Conservation (phyloP, 2,888 invertebrate genomes). For the Ashinkailepas kermadecensis region DNA sequence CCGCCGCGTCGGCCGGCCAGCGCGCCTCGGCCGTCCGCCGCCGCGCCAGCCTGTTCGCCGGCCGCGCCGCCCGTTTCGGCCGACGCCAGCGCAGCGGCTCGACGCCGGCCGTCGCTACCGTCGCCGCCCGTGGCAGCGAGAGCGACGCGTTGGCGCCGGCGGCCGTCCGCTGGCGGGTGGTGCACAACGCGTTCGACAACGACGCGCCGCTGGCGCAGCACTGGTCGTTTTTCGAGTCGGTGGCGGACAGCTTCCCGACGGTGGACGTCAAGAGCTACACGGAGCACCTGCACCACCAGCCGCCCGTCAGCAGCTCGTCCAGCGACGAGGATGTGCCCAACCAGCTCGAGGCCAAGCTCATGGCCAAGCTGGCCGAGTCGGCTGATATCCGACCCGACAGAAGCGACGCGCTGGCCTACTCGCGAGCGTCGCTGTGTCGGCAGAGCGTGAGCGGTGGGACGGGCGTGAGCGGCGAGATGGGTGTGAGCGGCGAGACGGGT, state of each 20-base stretch:
- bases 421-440: neutral
- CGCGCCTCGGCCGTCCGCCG: neutral
- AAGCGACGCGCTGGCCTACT: neutral
- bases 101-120: neutral
- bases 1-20: no score
- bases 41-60: neutral
- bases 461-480: no score
- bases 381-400: neutral
- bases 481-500: no score
- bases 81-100: neutral
- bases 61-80: neutral
- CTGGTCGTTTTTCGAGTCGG: neutral
- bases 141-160: neutral
- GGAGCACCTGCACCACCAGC: neutral
- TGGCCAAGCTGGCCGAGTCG: neutral
- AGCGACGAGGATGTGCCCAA: neutral
- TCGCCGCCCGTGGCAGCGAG: neutral
- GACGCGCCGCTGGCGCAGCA: neutral
- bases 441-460: neutral
- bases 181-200: neutral
- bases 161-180: neutral
- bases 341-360: neutral
- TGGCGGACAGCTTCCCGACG: neutral
- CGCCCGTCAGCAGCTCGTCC: neutral
- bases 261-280: neutral